Evolutionary conservation across 1,140 invertebrate species (phyloP), one percentile per base, ranked within the genome.

Genomic region (Gryllus bimaculatus): DNA sequence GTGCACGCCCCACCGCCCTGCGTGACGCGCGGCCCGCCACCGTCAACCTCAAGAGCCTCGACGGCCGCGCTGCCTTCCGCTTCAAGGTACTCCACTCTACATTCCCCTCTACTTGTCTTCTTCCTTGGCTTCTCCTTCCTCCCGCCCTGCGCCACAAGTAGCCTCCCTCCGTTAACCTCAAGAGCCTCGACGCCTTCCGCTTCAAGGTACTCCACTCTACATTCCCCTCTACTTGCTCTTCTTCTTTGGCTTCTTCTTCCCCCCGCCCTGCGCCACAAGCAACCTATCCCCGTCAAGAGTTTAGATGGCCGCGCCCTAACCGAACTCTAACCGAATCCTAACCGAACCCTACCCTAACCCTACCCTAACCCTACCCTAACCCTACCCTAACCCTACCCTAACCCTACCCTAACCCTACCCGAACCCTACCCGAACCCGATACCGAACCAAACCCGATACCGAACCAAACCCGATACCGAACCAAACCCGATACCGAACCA

Each of bases 211-310:
- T 81, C 15, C 78, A 82, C 8, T 84, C 84, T 5, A 5, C 26
- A 2, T 39, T 5, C 26, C 26, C 26, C 5, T 39, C 26, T 39
- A 39, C 26, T 39, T 39, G 26, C 26, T 39, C 26, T 39, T 39
- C 1, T 39, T 39, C 26, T 5, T 39, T 1, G 5, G n/a, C n/a
- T n/a, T n/a, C 26, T 75, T 84, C 84, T 8, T 81, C 82, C 15
- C n/a, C n/a, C n/a, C n/a, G 81, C 80, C 10, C 80, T 87, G 8
- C 85, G 84, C 80, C 85, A 87, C 76, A 85, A 83, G 12, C 85
- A 84, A 79, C 77, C 82, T 5, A 79, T 80, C 15, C 84, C 81
- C 76, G 84, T 85, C 10, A 84, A 83, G 76, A 83, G 84, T 78
- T 80, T 85, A 8, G 85, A 84, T 79, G 85, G 85, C 66, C 85